Base-by-base conservation (phyloP, 2,888 invertebrate species). In the Anodontia alba region DNA sequence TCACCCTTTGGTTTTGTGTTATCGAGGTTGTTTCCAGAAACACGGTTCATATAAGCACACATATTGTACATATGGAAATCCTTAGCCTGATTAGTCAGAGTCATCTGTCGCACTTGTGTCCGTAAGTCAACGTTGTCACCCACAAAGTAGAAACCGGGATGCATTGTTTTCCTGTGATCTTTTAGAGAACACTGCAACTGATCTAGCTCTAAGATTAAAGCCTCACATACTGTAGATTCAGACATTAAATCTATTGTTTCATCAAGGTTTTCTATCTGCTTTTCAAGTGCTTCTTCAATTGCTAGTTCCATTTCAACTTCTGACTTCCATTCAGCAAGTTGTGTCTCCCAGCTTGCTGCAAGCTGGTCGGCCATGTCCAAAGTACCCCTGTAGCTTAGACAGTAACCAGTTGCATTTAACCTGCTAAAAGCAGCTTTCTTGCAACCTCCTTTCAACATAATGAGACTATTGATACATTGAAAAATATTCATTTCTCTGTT, bases 91-190 rank as follows among this genome's bases (percentile, higher is more conserved):
- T 73, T 80, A 5, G 42, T 69, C 17, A 46, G 15, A 10, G 83
- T 75, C 83, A 83, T 83, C 3, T 80, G 73, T n/a, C 80, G 43
- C 2, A 83, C 83, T 62, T 74, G 46, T 17, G 80, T 83, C 26
- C 66, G 31, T 43, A 84, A 38, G 36, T 84, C 81, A n/a, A 84
- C 84, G 76, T 84, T 84, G 57, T 81, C 81, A 0, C 84, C 84
- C 15, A 81, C 83, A 81, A 84, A 84, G 36, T 84, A 81, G 46
- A 66, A 84, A 5, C 81, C 84, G 17, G 76, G 79, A 49, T 76
- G 79, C 74, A 83, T 78, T 17, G 5, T 69, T n/a, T 68, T 71
- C 42, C 78, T 71, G 38, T 78, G 78, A 17, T 71, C 23, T 17
- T 67, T 23, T 36, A 81, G 67, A 42, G 72, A 67, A 15, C 57